Base-by-base conservation (phyloP, 2,888 invertebrate genomes). In the Aphodius sticticus region DNA sequence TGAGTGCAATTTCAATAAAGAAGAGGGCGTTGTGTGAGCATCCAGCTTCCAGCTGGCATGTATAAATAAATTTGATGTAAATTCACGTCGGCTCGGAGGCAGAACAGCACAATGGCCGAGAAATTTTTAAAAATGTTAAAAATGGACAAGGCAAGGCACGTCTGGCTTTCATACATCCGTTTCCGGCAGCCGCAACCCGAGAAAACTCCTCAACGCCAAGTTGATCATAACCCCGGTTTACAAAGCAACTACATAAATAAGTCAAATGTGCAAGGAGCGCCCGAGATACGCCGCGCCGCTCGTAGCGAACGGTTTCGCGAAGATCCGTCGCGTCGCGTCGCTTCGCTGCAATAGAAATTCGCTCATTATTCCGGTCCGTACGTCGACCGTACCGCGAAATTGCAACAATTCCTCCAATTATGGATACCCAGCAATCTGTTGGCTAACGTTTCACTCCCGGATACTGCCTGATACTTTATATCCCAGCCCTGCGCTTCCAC, bases 71-170 rank as follows among this genome's bases (percentile, higher is more conserved):
- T 74, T 74, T 74, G 74, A 74, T 74, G 74, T 36, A 74, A 74
- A 74, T 74, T 74, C 74, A 37, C 36, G 35, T 37, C 74, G n/a
- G 74, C 16, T 16, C 12, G 76, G 53, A 53, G 76, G 69, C 16
- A 72, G 15, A 72, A 26, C 26, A 35, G 37, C 76, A 69, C 69
- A 69, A 76, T 69, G 53, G 69, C 16, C 16, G 69, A 76, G 76
- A 69, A 76, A 76, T 76, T 69, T 76, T 76, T 26, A 76, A 76
- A 69, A 76, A 69, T 53, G 69, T 69, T 76, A 53, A 76, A 72
- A 76, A 76, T 76, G 76, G 76, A 76, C 76, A 76, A 76, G 69
- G 16, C 38, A 35, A 76, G 76, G 69, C 76, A 76, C 76, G 76
- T 76, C 69, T 53, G 76, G 16, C 14, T 69, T 76, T 76, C 76